Evolutionary conservation across 2,113 vertebrate species (phyloP), one percentile per base, ranked within the genome.

Genomic region (Myotis yumanensis): DNA sequence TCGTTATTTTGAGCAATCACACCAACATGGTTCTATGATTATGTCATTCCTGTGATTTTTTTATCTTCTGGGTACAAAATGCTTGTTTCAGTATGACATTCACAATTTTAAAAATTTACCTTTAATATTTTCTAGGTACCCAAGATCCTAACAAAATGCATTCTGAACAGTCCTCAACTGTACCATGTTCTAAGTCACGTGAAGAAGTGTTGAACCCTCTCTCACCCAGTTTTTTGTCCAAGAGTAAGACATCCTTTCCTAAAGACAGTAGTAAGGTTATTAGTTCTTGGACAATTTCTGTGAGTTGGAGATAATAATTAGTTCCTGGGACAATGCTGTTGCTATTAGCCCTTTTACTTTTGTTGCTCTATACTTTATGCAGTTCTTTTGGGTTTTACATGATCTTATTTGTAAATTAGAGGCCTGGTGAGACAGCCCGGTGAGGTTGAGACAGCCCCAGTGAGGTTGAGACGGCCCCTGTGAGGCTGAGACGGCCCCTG

Each of bases 111-210:
- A n/a, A n/a, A 9, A 68, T 37, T 86, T 51, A 54, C 15, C 28
- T 76, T 80, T 80, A 71, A 82, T 81, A 52, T 62, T 93, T 69
- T 88, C 37, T 83, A 98, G 98, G 96, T 96, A 68, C 93, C 51
- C 94, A 97, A 59, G 54, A 66, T 73, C 75, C 94, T 93, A 16
- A 92, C 59, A 79, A 92, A 7, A 92, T 95, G 35, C 57, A 90
- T n/a, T 88, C 91, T 95, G 84, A 92, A 90, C 94, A 40, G 73
- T 11, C 43, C 40, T 76, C 2, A 64, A 0, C 57, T 1, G 69
- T 90, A 25, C 82, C 86, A 0, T n/a, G 3, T 22, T 52, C 5
- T n/a, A 73, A 94, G 68, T 62, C 90, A 72, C 7, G 16, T 73
- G 76, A 97, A 95, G 94, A 64, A 77, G 5, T 32, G 68, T 12